phyloP scores from a whole-genome alignment of 2,797 vertebrate genomes.

The Vireo griseus region DNA sequence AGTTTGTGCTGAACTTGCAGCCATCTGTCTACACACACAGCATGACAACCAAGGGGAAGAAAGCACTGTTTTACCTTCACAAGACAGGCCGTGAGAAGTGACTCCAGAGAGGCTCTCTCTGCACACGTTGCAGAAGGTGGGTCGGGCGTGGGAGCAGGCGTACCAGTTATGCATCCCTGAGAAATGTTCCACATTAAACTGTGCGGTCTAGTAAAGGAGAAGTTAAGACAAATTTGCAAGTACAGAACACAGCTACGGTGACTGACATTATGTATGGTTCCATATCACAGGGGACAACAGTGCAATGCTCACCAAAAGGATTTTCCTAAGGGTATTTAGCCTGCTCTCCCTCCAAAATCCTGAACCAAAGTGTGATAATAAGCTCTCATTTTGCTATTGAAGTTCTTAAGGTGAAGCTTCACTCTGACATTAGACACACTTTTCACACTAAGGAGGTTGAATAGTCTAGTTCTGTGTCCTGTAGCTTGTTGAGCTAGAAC shows the following conservation, averaged over 20 bases:
- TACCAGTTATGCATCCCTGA: slow-evolving; percentile 99
- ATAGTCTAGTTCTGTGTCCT: not conserved
- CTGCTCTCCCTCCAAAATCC: not conserved
- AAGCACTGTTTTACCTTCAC: slow-evolving; percentile 84
- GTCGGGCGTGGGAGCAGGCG: slow-evolving; percentile 97
- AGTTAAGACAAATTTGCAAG: slow-evolving; percentile 80
- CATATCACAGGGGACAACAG: not conserved
- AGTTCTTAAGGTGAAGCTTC: not conserved
- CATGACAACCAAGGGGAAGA: not conserved
- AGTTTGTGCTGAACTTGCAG: not conserved
- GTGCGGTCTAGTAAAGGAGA: slow-evolving; percentile 92
- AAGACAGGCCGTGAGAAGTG: slow-evolving; percentile 96
- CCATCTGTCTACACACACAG: not conserved
- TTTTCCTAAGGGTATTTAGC: not conserved
- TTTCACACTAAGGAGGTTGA: not conserved
- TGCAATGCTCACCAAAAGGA: not conserved
- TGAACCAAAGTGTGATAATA: not conserved
- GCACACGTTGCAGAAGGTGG: slow-evolving; percentile 98
- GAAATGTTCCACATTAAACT: slow-evolving; percentile 99
- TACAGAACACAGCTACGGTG: slow-evolving; percentile 65
- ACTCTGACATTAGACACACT: not conserved
- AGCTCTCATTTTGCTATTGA: not conserved
- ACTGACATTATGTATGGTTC: slow-evolving; percentile 21
- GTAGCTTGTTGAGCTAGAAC: not conserved
- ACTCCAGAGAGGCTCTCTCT: slow-evolving; percentile 96